Conservation (phyloP, 2,797 vertebrate species). For the Ambastaia sidthimunki region DNA sequence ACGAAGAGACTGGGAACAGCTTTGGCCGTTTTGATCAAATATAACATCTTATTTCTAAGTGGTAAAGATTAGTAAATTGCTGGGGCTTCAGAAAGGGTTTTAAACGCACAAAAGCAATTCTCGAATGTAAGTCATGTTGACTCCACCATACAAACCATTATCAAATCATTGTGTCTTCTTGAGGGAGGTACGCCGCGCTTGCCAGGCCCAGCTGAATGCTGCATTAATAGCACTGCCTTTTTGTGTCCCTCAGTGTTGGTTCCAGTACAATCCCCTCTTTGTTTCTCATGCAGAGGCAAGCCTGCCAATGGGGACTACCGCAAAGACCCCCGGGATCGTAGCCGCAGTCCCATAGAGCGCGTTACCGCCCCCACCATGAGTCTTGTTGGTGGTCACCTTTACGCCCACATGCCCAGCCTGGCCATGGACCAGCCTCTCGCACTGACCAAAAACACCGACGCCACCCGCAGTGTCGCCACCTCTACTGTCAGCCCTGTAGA, state of each 20-base stretch:
- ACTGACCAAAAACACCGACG: constrained; percentile 93
- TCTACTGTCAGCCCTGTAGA: constrained; percentile 82
- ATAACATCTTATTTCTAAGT: background rate
- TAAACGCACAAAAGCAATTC: background rate
- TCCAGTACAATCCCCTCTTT: constrained; percentile 59
- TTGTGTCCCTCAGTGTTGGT: constrained; percentile 49
- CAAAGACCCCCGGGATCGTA: constrained; percentile 87
- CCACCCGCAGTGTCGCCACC: constrained; percentile 73
- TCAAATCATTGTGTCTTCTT: constrained; percentile 22
- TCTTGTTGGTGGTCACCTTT: constrained; percentile 86
- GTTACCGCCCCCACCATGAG: constrained; percentile 83
- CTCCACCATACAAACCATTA: constrained; percentile 15
- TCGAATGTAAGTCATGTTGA: background rate
- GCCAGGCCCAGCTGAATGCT: constrained; percentile 43
- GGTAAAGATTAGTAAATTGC: background rate
- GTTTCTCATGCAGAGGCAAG: constrained; percentile 79
- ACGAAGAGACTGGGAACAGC: background rate
- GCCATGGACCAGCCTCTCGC: constrained; percentile 96
- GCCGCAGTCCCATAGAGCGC: constrained; percentile 92
- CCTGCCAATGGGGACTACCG: constrained; percentile 91
- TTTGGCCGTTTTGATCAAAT: background rate
- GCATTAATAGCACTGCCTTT: constrained; percentile 61
- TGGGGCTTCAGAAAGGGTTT: background rate
- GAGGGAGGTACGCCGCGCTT: background rate
- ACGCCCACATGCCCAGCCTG: constrained; percentile 85